Evolutionary conservation across 2,888 invertebrate species (phyloP).

Genomic region (Poecilobothrus nobilitatus): DNA sequence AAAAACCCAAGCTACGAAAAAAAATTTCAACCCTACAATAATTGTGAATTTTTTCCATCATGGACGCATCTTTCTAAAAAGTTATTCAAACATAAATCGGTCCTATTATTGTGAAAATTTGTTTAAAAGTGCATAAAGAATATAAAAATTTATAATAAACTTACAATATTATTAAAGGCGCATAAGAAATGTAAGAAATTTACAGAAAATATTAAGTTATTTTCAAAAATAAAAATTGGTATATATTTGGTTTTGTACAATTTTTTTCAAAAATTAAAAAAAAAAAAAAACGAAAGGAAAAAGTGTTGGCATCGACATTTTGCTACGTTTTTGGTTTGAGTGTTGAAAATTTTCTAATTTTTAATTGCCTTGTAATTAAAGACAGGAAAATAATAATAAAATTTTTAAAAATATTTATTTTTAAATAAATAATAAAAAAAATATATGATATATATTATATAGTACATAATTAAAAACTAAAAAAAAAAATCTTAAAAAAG

Average conservation of each 20-base stretch:
- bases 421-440: background rate
- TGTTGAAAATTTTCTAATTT: background rate
- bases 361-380: slow-evolving; percentile 6
- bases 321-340: slow-evolving; percentile 6
- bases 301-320: slow-evolving; percentile 6
- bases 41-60: slow-evolving; percentile 1
- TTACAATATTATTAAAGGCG: background rate
- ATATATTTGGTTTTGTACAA: background rate
- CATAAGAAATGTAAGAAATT: background rate
- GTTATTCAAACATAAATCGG: background rate
- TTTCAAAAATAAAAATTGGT: background rate
- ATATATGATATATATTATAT: background rate
- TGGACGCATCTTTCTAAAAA: slow-evolving; percentile 3
- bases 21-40: background rate
- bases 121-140: background rate
- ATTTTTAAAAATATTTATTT: background rate
- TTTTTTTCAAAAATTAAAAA: background rate
- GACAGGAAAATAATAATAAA: background rate
- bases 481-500: no score
- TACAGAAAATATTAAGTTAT: background rate
- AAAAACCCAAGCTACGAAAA: no score
- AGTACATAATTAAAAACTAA: no score
- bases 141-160: background rate
- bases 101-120: background rate
- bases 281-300: background rate